phyloP scores from a whole-genome alignment of 2,797 vertebrate species.

The Xiphophorus birchmanni region DNA sequence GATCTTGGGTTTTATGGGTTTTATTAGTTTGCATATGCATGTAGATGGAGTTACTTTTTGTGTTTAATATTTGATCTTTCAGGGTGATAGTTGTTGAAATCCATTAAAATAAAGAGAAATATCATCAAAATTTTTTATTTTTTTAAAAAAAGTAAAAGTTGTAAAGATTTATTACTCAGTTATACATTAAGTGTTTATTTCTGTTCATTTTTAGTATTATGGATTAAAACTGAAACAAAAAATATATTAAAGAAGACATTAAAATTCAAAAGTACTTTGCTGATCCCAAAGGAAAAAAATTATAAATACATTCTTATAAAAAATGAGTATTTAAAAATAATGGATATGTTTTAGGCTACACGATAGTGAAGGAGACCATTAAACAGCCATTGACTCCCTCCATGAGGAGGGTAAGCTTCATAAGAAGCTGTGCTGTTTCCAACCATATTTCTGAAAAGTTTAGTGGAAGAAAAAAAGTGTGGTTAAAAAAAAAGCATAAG shows the following conservation, averaged over 20 bases:
- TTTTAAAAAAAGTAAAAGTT: background rate
- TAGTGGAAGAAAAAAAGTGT: conserved; percentile 5
- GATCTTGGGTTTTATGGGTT: background rate
- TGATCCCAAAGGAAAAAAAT: no score
- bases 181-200: background rate
- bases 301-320: no score
- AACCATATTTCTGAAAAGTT: background rate
- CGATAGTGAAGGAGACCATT: background rate
- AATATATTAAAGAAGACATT: background rate
- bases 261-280: no score
- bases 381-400: background rate
- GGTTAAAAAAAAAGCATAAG: background rate
- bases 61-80: background rate
- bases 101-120: background rate
- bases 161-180: background rate
- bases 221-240: background rate
- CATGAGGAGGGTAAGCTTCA: background rate
- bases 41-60: background rate
- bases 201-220: background rate
- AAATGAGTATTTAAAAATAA: no score
- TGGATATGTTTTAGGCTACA: background rate
- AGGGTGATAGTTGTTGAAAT: background rate
- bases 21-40: conserved; percentile 6
- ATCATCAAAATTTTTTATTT: background rate
- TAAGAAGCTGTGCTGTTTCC: background rate